Evolutionary conservation across 1,140 invertebrate genomes (phyloP).

Genomic region (Drosophila leontia): DNA sequence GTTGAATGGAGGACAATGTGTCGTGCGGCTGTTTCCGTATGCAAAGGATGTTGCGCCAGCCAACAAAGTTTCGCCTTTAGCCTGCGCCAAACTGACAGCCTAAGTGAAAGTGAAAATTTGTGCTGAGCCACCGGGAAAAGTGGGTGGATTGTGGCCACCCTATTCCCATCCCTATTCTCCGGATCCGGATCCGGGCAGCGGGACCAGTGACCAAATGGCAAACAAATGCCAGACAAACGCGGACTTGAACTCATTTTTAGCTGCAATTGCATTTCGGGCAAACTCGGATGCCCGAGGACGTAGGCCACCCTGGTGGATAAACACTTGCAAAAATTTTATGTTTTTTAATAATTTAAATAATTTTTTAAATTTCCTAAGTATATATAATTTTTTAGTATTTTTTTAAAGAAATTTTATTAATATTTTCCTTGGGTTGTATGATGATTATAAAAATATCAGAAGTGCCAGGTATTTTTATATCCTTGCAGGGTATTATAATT

Average conservation of each 20-base stretch:
- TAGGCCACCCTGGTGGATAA: slow-evolving; percentile 16
- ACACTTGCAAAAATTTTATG: not conserved
- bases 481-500: too few relatives aligned
- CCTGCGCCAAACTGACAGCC: slow-evolving; percentile 71
- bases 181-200: slow-evolving; percentile 9
- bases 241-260: slow-evolving; percentile 72
- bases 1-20: slow-evolving; percentile 82
- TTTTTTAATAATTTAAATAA: not conserved
- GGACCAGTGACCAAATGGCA: slow-evolving; percentile 63
- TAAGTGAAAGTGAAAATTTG: slow-evolving; percentile 81
- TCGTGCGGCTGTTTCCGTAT: slow-evolving; percentile 80
- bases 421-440: not conserved
- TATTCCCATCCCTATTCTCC: not conserved
- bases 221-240: slow-evolving; percentile 64
- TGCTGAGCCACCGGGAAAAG: slow-evolving; percentile 42
- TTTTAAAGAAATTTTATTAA: not conserved
- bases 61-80: slow-evolving; percentile 78
- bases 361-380: not conserved
- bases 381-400: not conserved
- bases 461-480: too few relatives aligned
- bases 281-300: slow-evolving; percentile 14
- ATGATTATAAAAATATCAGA: not conserved
- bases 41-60: slow-evolving; percentile 81
- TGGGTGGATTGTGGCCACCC: slow-evolving; percentile 12
- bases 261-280: slow-evolving; percentile 44